phyloP scores from a whole-genome alignment of 2,888 invertebrate genomes.

The Psylliodes chrysocephalus region DNA sequence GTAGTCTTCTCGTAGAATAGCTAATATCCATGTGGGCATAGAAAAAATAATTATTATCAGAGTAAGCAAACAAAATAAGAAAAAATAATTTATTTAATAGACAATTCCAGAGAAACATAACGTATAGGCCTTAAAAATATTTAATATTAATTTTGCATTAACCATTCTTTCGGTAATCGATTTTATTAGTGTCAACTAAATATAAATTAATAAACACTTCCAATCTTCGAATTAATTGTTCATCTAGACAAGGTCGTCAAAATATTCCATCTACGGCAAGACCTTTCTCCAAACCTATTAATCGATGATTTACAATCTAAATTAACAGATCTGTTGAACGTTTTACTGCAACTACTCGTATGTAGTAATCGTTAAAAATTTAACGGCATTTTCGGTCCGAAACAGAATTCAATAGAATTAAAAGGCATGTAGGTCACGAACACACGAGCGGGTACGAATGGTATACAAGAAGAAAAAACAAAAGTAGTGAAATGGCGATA shows the following conservation, averaged over 20 bases:
- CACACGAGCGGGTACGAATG: neutral
- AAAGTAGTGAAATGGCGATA: too few species aligned
- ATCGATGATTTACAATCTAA: constrained; percentile 3
- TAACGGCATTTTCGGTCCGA: constrained; percentile 17
- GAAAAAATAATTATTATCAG: too few species aligned
- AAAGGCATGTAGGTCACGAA: constrained; percentile 20
- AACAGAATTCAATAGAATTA: neutral
- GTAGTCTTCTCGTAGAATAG: too few species aligned
- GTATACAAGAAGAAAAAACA: neutral
- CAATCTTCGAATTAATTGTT: neutral
- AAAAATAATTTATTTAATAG: too few species aligned
- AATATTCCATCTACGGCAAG: neutral
- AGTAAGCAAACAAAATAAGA: too few species aligned
- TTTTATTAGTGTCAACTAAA: neutral
- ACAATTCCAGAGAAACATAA: too few species aligned
- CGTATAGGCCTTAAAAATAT: too few species aligned
- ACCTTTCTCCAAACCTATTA: constrained; percentile 3
- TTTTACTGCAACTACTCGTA: neutral
- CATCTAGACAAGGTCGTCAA: neutral
- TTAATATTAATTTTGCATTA: too few species aligned
- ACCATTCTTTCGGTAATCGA: too few species aligned
- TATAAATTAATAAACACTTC: neutral
- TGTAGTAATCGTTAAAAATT: constrained; percentile 17
- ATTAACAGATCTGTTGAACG: constrained; percentile 7
- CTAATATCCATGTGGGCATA: too few species aligned